Evolutionary conservation across 2,888 invertebrate genomes (phyloP).

Genomic region (Steinernema scapterisci): DNA sequence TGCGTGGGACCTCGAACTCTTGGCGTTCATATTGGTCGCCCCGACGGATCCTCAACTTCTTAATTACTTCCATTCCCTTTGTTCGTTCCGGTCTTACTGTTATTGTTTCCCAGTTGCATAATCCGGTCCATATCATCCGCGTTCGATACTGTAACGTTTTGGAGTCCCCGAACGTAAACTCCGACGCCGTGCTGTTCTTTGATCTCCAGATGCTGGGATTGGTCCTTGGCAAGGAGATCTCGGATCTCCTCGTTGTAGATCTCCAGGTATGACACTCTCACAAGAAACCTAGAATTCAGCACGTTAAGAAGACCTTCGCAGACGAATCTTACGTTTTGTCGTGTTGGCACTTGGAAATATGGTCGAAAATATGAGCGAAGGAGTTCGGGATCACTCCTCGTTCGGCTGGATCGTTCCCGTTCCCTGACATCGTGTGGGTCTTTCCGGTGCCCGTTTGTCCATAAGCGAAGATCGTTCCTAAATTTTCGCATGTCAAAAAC

Average conservation of each 20-base stretch:
- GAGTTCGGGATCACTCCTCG: conserved; percentile 97
- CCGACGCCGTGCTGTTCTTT: conserved; percentile 89
- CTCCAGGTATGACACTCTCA: conserved; percentile 95
- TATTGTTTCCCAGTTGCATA: conserved; percentile 94
- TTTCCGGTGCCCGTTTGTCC: conserved; percentile 89
- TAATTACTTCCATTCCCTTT: background rate
- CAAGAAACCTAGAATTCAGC: conserved; percentile 78
- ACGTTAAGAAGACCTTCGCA: too few relatives aligned
- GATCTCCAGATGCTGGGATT: conserved; percentile 71
- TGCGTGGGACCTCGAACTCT: conserved; percentile 80
- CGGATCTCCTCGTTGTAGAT: conserved; percentile 99
- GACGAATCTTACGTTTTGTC: conserved; percentile 80
- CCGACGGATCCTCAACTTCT: conserved; percentile 74
- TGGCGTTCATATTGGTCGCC: conserved; percentile 95
- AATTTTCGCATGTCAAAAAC: background rate
- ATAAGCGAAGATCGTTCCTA: conserved; percentile 75
- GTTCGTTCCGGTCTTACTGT: conserved; percentile 73
- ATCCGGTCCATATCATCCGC: conserved; percentile 91
- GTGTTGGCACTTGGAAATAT: conserved; percentile 89
- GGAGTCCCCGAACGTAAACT: conserved; percentile 95
- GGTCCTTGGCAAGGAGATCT: conserved; percentile 88
- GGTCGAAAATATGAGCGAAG: conserved; percentile 97
- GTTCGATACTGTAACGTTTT: conserved; percentile 95
- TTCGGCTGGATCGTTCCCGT: conserved; percentile 82
- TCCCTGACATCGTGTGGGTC: conserved; percentile 97